Conservation (phyloP, 2,797 vertebrate genomes). For the Phalanger gymnotis region DNA sequence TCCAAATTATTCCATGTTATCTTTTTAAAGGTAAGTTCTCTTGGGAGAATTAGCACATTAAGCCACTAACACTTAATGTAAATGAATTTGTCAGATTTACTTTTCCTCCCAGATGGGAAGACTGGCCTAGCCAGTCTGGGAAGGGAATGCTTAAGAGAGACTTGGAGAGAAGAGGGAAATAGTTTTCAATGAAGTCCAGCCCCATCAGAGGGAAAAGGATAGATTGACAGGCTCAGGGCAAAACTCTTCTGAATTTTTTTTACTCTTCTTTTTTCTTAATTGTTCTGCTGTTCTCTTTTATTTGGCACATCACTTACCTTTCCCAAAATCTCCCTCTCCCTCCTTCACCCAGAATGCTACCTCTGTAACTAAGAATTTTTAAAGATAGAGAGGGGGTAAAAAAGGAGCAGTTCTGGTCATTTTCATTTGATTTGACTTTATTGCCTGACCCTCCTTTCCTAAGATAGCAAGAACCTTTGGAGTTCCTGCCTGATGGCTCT, state of each 20-base stretch:
- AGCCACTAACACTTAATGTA: neutral
- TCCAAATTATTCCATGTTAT: neutral
- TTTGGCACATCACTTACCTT: neutral
- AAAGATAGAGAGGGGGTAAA: neutral
- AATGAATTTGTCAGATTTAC: neutral
- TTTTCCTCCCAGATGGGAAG: neutral
- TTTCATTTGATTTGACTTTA: conserved; percentile 39
- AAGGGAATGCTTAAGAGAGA: neutral
- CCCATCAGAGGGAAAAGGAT: neutral
- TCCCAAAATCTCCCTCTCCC: fast-evolving
- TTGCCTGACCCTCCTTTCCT: neutral
- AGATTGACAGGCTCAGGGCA: neutral
- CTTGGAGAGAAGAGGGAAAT: neutral
- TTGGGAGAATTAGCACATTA: neutral
- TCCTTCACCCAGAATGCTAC: neutral
- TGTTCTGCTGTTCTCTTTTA: neutral
- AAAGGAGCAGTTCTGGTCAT: neutral
- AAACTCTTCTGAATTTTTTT: neutral
- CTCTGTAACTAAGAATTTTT: neutral
- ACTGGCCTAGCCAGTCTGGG: neutral
- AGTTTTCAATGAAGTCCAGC: neutral
- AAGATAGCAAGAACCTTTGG: neutral
- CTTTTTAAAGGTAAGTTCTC: neutral
- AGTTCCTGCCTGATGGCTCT: neutral
- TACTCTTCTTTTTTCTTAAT: neutral